These are phyloP conservation scores for Melanchra persicariae DNA, from an alignment of 2,888 invertebrate genomes.

Conservation along the genomic window DNA sequence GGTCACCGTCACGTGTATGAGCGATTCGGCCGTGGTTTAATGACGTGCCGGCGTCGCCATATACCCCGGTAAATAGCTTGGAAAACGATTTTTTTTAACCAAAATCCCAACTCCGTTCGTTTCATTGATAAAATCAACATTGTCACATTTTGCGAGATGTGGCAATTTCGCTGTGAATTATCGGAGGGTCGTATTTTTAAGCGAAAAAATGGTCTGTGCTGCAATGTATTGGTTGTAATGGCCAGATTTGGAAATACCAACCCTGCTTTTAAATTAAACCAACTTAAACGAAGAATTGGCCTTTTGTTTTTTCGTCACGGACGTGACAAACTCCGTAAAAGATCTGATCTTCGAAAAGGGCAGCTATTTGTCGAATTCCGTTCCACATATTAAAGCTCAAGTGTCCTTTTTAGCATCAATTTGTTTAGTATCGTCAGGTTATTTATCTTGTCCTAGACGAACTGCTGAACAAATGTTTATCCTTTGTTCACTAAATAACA, in stretches of 20 bases:
- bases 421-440: slow-evolving; percentile 34
- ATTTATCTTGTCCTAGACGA: slow-evolving; percentile 35
- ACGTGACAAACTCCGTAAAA: slow-evolving; percentile 19
- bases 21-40: slow-evolving; percentile 57
- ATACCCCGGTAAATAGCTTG: slow-evolving; percentile 68
- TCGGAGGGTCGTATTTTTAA: slow-evolving; percentile 39
- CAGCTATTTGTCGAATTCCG: slow-evolving; percentile 32
- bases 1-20: slow-evolving; percentile 58
- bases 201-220: slow-evolving; percentile 7
- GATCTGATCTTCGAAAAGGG: slow-evolving; percentile 25
- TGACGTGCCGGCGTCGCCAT: slow-evolving; percentile 57
- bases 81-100: slow-evolving; percentile 64
- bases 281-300: slow-evolving; percentile 9
- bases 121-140: slow-evolving; percentile 72
- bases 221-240: slow-evolving; percentile 2
- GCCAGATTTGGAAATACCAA: neutral
- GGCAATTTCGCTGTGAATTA: slow-evolving; percentile 49
- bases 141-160: slow-evolving; percentile 59
- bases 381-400: slow-evolving; percentile 30
- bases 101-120: slow-evolving; percentile 61
- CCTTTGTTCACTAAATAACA: slow-evolving; percentile 54
- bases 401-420: slow-evolving; percentile 38
- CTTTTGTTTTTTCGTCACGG: slow-evolving; percentile 18
- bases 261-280: slow-evolving; percentile 1
- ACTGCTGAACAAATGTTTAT: slow-evolving; percentile 39